A percentile compares a stretch with the other conserved stretches of the same genome.
Evolutionary conservation across 2,888 invertebrate species (phyloP).

Genomic region (Nephrotoma appendiculata): DNA sequence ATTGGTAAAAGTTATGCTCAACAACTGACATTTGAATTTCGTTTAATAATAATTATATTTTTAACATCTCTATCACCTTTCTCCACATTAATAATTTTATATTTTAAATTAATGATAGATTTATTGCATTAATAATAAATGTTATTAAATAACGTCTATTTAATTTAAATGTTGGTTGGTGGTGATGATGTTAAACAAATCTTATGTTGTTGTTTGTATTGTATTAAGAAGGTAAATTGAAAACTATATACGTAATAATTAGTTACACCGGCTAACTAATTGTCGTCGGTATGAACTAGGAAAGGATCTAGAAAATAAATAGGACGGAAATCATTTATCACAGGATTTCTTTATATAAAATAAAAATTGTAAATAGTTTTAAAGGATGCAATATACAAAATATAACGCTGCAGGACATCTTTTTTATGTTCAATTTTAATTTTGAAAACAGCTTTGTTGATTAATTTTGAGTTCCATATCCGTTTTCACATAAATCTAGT

Average conservation of each 20-base stretch:
- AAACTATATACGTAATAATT: background rate
- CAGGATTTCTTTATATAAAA: background rate
- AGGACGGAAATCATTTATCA: background rate
- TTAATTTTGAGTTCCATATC: background rate
- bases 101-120: background rate
- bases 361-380: background rate
- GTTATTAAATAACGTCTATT: background rate
- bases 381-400: background rate
- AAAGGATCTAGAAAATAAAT: background rate
- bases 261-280: background rate
- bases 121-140: background rate
- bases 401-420: background rate
- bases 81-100: background rate
- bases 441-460: background rate
- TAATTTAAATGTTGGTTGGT: too few relatives aligned
- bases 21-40: background rate
- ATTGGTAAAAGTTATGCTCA: background rate
- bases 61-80: background rate
- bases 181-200: too few relatives aligned
- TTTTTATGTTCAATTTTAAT: background rate
- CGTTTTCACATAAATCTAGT: background rate
- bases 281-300: background rate
- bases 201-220: background rate
- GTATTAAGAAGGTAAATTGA: background rate
- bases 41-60: background rate